Evolutionary conservation across 2,888 invertebrate genomes (phyloP).

Genomic region (Lingula anatina): DNA sequence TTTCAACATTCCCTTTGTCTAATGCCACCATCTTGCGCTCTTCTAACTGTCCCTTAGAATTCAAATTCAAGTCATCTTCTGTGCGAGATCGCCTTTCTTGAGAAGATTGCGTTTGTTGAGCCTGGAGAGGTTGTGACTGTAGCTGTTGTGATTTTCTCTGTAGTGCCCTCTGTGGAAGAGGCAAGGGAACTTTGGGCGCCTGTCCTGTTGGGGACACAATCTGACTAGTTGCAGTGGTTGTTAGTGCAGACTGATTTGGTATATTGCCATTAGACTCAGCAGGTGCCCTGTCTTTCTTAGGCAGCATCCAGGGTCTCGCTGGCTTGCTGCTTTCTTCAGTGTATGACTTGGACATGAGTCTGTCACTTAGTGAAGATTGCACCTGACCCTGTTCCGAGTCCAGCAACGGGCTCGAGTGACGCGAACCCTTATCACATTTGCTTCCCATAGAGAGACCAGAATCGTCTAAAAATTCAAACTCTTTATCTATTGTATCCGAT

Average conservation of each 20-base stretch:
- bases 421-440: neutral
- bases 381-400: neutral
- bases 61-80: neutral
- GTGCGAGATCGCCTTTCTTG: neutral
- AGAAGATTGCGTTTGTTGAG: constrained; percentile 3
- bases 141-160: constrained; percentile 18
- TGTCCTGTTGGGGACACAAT: constrained; percentile 9
- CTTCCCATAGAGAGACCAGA: neutral
- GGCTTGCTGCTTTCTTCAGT: no score
- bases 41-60: constrained; percentile 5
- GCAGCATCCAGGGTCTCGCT: no score
- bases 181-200: constrained; percentile 35
- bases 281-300: no score
- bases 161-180: constrained; percentile 30
- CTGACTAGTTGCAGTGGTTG: no score
- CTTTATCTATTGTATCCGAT: neutral
- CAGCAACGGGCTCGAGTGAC: neutral
- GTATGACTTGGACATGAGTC: neutral
- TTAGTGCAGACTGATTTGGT: no score
- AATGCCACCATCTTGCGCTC: constrained; percentile 70
- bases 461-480: neutral
- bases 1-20: constrained; percentile 91
- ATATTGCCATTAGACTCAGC: constrained; percentile 12
- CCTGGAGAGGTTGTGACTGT: constrained; percentile 14
- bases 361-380: no score